A percentile compares a stretch with the other conserved stretches of the same genome.
Conservation (phyloP, 2,888 invertebrate species). For the Patella depressa region DNA sequence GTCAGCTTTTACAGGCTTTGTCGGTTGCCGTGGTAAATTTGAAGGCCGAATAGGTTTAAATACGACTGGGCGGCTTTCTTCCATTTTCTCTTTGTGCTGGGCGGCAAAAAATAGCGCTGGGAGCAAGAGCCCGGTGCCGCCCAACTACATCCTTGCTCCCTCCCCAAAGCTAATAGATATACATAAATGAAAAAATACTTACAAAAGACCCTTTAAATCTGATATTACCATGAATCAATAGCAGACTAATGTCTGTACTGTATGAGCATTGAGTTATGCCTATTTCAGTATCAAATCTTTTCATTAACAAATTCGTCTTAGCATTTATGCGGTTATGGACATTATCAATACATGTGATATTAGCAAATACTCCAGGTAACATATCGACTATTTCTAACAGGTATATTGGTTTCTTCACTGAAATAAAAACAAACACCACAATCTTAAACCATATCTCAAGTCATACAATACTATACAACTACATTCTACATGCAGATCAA, state of each 20-base stretch:
- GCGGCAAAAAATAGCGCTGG: too few relatives aligned
- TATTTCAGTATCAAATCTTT: constrained; percentile 27
- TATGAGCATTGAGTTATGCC: constrained; percentile 24
- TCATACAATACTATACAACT: background rate
- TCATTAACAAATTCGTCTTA: constrained; percentile 34
- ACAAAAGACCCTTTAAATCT: constrained; percentile 33
- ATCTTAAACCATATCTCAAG: background rate
- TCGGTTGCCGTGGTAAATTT: too few relatives aligned
- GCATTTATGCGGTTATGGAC: constrained; percentile 35
- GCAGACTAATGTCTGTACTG: constrained; percentile 27
- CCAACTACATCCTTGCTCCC: too few relatives aligned
- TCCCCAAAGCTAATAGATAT: background rate
- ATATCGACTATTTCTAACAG: constrained; percentile 32
- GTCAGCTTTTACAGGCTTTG: too few relatives aligned
- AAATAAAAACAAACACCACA: background rate
- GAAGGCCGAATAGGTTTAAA: too few relatives aligned
- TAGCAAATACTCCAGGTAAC: constrained; percentile 33
- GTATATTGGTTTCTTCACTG: constrained; percentile 31
- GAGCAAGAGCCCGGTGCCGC: too few relatives aligned
- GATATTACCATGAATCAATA: constrained; percentile 33
- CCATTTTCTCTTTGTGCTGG: too few relatives aligned
- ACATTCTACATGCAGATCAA: too few relatives aligned
- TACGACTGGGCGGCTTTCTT: too few relatives aligned
- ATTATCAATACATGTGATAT: constrained; percentile 37
- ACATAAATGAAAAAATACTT: background rate